Percentiles rank a stretch among this genome's conserved stretches.
Evolutionary conservation across 2,888 invertebrate genomes (phyloP).

Genomic region (Esperia sulphurella): DNA sequence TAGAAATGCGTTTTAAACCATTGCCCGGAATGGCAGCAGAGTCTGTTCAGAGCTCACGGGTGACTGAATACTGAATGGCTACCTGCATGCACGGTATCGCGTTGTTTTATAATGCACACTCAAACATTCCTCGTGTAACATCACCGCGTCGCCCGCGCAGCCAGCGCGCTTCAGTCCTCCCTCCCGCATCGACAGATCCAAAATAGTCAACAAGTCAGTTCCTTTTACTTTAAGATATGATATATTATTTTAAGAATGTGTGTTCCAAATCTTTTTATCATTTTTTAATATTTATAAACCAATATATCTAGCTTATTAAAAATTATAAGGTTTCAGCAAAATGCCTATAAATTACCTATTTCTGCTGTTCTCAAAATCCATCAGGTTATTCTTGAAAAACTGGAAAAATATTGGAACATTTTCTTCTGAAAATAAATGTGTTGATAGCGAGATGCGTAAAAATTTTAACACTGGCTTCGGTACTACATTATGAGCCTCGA

Average conservation of each 20-base stretch:
- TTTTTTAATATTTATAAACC: too few relatives aligned
- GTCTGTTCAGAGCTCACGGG: constrained; percentile 32
- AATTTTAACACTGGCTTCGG: background rate
- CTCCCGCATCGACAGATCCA: background rate
- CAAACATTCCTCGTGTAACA: constrained; percentile 47
- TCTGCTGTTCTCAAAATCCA: too few relatives aligned
- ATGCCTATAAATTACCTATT: too few relatives aligned
- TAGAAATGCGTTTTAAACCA: constrained; percentile 54
- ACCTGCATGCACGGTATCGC: constrained; percentile 34
- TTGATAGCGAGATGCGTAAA: too few relatives aligned
- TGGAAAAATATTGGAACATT: too few relatives aligned
- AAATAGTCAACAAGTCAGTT: background rate
- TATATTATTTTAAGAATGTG: background rate
- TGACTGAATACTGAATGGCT: constrained; percentile 40
- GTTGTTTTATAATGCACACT: constrained; percentile 45
- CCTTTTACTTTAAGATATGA: background rate
- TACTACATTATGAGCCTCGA: constrained; percentile 5
- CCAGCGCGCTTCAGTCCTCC: constrained; percentile 16
- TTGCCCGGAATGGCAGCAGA: constrained; percentile 44
- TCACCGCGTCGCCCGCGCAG: constrained; percentile 36
- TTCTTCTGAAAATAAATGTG: too few relatives aligned
- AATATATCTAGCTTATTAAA: too few relatives aligned
- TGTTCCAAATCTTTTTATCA: background rate
- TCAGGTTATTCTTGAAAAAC: too few relatives aligned
- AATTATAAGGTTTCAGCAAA: too few relatives aligned